A percentile compares a stretch with the other conserved stretches of the same genome.
Conservation (phyloP, 2,888 invertebrate genomes). For the Oxyteleia sp. region DNA sequence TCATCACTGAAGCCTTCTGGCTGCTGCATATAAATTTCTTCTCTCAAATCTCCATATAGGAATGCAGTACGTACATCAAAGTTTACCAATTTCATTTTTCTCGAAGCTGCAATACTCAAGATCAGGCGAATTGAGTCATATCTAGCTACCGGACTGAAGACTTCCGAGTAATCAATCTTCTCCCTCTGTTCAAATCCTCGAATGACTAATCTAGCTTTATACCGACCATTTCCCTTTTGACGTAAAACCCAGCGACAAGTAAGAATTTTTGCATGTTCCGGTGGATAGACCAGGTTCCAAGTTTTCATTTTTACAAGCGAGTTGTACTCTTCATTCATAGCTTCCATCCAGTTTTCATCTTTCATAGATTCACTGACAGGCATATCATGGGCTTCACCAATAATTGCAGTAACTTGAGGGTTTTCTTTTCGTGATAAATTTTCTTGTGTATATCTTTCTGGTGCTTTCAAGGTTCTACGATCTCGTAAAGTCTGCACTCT, state of each 20-base stretch:
- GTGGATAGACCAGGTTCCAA: slow-evolving; percentile 73
- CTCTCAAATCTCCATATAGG: no score
- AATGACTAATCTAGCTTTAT: slow-evolving; percentile 76
- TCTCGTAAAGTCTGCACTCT: slow-evolving; percentile 62
- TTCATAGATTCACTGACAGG: slow-evolving; percentile 65
- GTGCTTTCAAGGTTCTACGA: slow-evolving; percentile 66
- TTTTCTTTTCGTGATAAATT: neutral
- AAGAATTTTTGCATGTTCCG: slow-evolving; percentile 34
- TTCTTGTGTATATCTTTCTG: slow-evolving; percentile 57
- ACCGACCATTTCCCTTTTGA: slow-evolving; percentile 73
- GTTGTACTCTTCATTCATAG: slow-evolving; percentile 62
- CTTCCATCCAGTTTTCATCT: neutral
- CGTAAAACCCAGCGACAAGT: slow-evolving; percentile 72
- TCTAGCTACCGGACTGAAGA: slow-evolving; percentile 77
- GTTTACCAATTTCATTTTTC: slow-evolving; percentile 64
- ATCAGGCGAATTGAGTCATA: slow-evolving; percentile 74
- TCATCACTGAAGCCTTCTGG: no score
- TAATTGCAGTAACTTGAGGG: slow-evolving; percentile 42
- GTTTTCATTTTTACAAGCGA: slow-evolving; percentile 75
- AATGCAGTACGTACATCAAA: slow-evolving; percentile 70
- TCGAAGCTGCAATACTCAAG: slow-evolving; percentile 73
- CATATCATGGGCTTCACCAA: slow-evolving; percentile 74
- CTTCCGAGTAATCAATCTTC: slow-evolving; percentile 74
- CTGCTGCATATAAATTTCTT: no score
- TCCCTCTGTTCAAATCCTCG: slow-evolving; percentile 74